These are phyloP conservation scores for Cordilura impudica DNA, from an alignment of 2,888 invertebrate species.

Conservation along the genomic window DNA sequence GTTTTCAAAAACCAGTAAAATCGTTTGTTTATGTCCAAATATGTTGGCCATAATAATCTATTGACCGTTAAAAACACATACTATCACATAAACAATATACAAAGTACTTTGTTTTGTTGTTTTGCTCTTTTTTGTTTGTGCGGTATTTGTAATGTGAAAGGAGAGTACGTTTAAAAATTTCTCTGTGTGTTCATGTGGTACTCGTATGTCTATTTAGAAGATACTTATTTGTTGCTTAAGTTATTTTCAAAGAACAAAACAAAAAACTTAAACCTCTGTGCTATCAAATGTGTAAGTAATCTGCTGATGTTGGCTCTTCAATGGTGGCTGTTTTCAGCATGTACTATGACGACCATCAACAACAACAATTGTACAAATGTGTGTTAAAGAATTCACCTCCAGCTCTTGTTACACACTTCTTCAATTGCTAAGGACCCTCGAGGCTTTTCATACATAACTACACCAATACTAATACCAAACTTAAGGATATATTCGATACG, in stretches of 20 bases:
- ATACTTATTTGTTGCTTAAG: conserved; percentile 22
- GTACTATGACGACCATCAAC: not conserved
- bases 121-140: no score
- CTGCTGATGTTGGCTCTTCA: no score
- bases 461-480: not conserved
- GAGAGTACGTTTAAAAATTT: not conserved
- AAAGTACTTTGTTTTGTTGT: not conserved
- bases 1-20: conserved; percentile 29
- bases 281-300: not conserved
- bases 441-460: conserved; percentile 20
- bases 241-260: not conserved
- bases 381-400: conserved; percentile 8
- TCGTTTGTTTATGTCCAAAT: conserved; percentile 25
- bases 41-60: conserved; percentile 57
- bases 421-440: conserved; percentile 44
- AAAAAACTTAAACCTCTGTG: not conserved
- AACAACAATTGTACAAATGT: conserved; percentile 8
- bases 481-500: not conserved
- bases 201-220: not conserved
- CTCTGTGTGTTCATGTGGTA: no score
- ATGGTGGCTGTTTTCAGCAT: not conserved
- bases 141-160: not conserved
- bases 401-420: conserved; percentile 1
- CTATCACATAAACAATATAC: not conserved
- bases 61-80: conserved; percentile 51